Evolutionary conservation across 2,888 invertebrate species (phyloP).

Genomic region (Octodonta nipae): DNA sequence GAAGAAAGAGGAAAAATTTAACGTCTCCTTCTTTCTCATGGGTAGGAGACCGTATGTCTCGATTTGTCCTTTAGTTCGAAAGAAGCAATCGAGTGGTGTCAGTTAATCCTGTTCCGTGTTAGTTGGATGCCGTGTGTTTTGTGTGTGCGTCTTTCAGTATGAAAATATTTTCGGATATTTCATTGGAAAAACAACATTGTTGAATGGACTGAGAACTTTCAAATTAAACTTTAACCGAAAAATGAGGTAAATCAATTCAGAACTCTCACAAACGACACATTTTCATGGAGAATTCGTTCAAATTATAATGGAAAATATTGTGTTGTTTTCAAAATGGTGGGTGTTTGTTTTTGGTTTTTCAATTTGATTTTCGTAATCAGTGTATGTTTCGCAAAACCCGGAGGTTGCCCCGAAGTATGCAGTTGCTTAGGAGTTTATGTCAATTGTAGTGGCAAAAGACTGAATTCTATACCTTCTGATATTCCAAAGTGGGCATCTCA

Average conservation of each 20-base stretch:
- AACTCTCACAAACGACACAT: constrained; percentile 9
- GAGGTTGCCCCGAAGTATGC: constrained; percentile 54
- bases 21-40: too few species aligned
- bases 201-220: too few species aligned
- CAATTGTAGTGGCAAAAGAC: constrained; percentile 60
- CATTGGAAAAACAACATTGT: background rate
- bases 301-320: constrained; percentile 30
- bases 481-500: constrained; percentile 65
- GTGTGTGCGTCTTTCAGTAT: constrained; percentile 2
- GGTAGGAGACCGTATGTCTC: too few species aligned
- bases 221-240: background rate
- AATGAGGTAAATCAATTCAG: background rate
- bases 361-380: constrained; percentile 19
- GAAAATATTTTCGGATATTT: background rate
- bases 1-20: too few species aligned
- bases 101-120: too few species aligned
- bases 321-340: constrained; percentile 37
- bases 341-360: constrained; percentile 30
- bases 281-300: constrained; percentile 18
- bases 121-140: too few species aligned
- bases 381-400: constrained; percentile 21
- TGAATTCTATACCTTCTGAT: constrained; percentile 53
- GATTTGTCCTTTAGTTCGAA: too few species aligned
- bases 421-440: constrained; percentile 59
- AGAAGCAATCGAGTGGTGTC: too few species aligned